phyloP scores from a whole-genome alignment of 1,140 invertebrate species.

The Aphelenchoides besseyi region DNA sequence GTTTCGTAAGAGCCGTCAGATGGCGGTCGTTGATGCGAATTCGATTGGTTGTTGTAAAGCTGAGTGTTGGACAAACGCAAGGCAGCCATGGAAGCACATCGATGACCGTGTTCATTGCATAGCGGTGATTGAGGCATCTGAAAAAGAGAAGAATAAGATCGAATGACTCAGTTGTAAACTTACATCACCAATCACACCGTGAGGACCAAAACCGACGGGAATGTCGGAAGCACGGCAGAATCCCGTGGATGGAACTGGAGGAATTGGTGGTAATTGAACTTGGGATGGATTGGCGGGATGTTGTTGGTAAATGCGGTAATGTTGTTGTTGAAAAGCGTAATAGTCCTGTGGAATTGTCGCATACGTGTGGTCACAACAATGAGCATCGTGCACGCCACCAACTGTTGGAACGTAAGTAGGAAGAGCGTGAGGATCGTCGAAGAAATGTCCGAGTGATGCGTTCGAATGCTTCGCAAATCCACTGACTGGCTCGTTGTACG shows the following conservation, averaged over 20 bases:
- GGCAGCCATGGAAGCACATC: neutral
- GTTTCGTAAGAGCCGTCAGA: conserved; percentile 16
- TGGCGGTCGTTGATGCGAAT: conserved; percentile 6
- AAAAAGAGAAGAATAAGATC: neutral
- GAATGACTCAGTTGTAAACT: neutral
- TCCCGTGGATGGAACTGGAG: neutral
- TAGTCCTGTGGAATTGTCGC: neutral
- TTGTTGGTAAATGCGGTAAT: conserved; percentile 1
- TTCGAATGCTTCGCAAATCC: neutral
- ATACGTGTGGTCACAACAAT: neutral
- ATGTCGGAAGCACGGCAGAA: neutral
- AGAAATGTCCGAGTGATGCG: neutral
- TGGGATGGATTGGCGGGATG: neutral
- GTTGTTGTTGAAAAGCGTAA: neutral
- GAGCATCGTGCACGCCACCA: neutral
- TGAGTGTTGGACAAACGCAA: conserved; percentile 4
- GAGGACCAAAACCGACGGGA: neutral
- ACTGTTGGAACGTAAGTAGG: neutral
- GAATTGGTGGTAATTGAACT: neutral
- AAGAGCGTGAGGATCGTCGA: neutral
- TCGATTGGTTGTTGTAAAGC: conserved; percentile 7
- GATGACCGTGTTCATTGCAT: neutral
- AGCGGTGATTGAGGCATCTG: neutral
- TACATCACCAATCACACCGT: neutral
- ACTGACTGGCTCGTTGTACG: neutral